These are phyloP conservation scores for Xenops minutus DNA, from an alignment of 2,797 vertebrate genomes.

Conservation along the genomic window DNA sequence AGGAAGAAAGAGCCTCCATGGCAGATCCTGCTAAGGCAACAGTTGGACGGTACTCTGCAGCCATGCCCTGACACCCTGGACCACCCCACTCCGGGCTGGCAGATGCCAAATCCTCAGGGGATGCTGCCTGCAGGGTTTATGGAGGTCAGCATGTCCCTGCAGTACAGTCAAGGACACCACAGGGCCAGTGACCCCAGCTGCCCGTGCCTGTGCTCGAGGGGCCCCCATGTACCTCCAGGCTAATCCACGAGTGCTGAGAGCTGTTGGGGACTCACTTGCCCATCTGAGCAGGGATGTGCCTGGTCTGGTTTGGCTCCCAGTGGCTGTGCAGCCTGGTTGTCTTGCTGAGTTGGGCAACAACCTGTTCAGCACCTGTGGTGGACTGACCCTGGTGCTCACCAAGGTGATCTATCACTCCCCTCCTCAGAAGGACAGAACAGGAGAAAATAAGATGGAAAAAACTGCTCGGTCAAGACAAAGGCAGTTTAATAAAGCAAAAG, in stretches of 20 bases:
- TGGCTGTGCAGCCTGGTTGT: background rate
- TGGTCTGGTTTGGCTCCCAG: background rate
- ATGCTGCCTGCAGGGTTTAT: background rate
- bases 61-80: background rate
- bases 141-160: background rate
- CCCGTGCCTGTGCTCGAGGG: rapidly evolving
- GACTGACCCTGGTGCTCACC: background rate
- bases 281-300: background rate
- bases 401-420: background rate
- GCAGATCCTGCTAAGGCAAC: background rate
- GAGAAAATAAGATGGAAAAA: background rate
- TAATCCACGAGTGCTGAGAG: rapidly evolving
- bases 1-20: rapidly evolving
- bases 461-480: background rate
- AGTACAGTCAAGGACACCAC: background rate
- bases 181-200: background rate
- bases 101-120: background rate
- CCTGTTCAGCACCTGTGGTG: background rate
- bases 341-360: background rate
- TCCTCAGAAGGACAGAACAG: background rate
- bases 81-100: background rate
- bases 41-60: background rate
- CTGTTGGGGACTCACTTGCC: background rate
- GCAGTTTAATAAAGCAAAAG: background rate
- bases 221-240: rapidly evolving